Conservation (phyloP, 2,888 invertebrate genomes). For the Eupeodes luniger region DNA sequence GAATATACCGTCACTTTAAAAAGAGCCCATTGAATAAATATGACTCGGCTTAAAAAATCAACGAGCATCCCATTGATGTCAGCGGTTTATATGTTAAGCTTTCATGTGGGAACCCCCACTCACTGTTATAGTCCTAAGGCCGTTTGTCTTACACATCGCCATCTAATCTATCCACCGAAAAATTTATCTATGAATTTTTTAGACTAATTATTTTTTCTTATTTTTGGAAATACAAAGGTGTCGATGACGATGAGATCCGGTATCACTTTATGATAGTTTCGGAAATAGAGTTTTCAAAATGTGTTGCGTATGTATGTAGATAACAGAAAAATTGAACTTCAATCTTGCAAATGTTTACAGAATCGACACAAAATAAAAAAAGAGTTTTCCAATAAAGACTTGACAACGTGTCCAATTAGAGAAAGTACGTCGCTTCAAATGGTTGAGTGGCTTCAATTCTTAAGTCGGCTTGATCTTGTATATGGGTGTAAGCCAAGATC, state of each 20-base stretch:
- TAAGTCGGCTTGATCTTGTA: too few species aligned
- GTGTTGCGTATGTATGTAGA: too few species aligned
- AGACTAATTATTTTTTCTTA: not conserved
- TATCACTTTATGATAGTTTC: conserved; percentile 26
- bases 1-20: not conserved
- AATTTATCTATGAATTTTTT: conserved; percentile 12
- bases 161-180: not conserved
- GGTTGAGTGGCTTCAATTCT: too few species aligned
- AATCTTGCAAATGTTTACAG: too few species aligned
- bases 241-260: conserved; percentile 55
- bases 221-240: not conserved
- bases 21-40: conserved; percentile 39
- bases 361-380: too few species aligned
- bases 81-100: not conserved
- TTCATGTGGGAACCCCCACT: conserved; percentile 7
- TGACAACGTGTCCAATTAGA: too few species aligned
- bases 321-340: too few species aligned
- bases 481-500: too few species aligned
- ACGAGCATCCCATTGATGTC: conserved; percentile 3
- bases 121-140: not conserved
- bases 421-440: too few species aligned
- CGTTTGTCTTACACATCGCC: conserved; percentile 20
- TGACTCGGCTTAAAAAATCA: conserved; percentile 9
- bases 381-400: too few species aligned
- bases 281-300: not conserved